Base-by-base conservation (phyloP, 2,888 invertebrate genomes). In the Euplexia lucipara region DNA sequence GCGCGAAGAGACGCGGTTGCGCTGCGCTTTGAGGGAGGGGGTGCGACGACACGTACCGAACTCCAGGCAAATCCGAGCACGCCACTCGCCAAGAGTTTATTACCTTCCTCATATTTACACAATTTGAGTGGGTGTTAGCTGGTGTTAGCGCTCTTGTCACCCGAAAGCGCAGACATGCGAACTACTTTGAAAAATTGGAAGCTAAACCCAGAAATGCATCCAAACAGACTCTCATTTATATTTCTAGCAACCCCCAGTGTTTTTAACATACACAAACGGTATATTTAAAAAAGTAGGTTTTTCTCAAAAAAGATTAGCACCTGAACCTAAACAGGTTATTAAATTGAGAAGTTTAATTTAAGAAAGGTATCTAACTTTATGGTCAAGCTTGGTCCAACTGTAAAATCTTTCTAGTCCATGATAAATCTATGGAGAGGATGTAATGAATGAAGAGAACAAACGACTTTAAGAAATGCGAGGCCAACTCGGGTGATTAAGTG, bases 401-500 rank as follows among this genome's bases (percentile, higher is more conserved):
- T 68, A 63, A 67, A 72, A 63, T 69, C 42, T 53, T 41, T 60
- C 34, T 62, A 52, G 67, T 67, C 60, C 75, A 70, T 70, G 78
- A 83, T 83, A 80, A 83, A 83, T 83, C 78, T 82, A 81, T 76
- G 73, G 56, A 77, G 75, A 71, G 67, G 84, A 85, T 86, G 88
- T 91, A 93, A 92, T 91, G 88, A 93, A 94, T 90, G 89, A 92
- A 92, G 89, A 91, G 91, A 91, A 93, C 91, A 90, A 93, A 91
- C 90, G 91, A 90, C 90, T 81, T 90, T 90, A 91, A 92, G 92
- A 91, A 93, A 90, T 87, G 90, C 89, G 89, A 90, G 91, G 88
- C 91, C 91, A 92, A 91, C 90, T 91, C 90, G 89, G 90, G 92
- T 95, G 95, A 95, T 95, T 94, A 94, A 95, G 94, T 95, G 92